Evolutionary conservation across 2,797 vertebrate species (phyloP), one percentile per base, ranked within the genome.

Genomic region (Coilia nasus): DNA sequence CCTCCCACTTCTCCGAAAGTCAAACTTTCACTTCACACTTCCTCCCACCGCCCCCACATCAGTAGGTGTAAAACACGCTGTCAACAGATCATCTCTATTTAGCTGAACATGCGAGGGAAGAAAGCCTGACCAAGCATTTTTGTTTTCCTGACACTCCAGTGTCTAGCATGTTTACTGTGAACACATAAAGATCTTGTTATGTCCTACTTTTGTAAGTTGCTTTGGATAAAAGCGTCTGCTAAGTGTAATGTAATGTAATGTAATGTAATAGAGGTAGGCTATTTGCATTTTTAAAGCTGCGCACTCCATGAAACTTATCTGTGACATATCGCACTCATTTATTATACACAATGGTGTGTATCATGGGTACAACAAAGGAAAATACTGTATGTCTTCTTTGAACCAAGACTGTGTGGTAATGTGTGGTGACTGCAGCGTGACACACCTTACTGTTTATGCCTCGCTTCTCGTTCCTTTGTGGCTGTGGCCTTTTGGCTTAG

Each of bases 31-130:
- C 41, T 78, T 44, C 71, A 0, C 35, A 10, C 17, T 78, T 44
- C 35, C 35, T 44, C 71, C 71, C 15, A 2, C 31, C 44, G 35
- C 35, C 71, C 71, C 31, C 35, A 44, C 71, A 78, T 44, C 71
- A 41, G 71, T 78, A 78, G 71, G 71, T 78, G 71, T 78, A 41
- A 78, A 78, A 6, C 19, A 17, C 71, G 14, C 35, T 41, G 71
- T 25, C 71, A 78, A 78, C 71, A 78, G 71, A 78, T 75, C 14
- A 17, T 35, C 71, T 41, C 9, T 35, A 78, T 41, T 35, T 75
- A 31, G 28, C 35, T 78, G 71, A 17, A 44, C 35, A 44, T 10
- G 71, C 71, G 19, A 44, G 0, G 28, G 25, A 14, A 15, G 28
- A 3, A 17, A 31, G 64, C 15, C 71, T 78, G 71, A 78, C 31